Evolutionary conservation across 30 jellyfish, hydroid and myxozoan species (phyloP).

Genomic region (Phacellophora camtschatica): DNA sequence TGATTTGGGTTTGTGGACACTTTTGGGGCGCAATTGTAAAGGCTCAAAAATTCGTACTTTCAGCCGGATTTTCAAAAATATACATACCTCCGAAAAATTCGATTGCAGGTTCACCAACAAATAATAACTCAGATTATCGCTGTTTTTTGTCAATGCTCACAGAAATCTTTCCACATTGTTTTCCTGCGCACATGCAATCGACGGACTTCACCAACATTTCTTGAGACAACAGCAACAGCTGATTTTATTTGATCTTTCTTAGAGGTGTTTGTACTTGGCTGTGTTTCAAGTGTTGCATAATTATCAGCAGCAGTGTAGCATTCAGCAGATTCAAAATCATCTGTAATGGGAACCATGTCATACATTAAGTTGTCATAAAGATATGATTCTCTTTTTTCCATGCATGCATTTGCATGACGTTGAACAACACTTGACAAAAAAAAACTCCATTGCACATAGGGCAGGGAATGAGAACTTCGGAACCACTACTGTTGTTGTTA

Average conservation of each 20-base stretch:
- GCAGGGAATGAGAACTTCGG: neutral
- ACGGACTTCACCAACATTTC: neutral
- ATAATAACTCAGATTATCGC: neutral
- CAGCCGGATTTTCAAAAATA: too few relatives aligned
- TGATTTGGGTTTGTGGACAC: too few relatives aligned
- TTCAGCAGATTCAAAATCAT: too few relatives aligned
- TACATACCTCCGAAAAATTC: neutral
- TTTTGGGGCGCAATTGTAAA: too few relatives aligned
- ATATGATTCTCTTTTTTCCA: neutral
- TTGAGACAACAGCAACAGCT: neutral
- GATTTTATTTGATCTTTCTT: too few relatives aligned
- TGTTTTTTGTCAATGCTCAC: neutral
- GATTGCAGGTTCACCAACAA: neutral
- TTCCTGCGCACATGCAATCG: neutral
- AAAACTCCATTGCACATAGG: conserved; percentile 4
- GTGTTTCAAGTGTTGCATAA: too few relatives aligned
- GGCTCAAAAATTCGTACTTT: too few relatives aligned
- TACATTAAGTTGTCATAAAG: neutral
- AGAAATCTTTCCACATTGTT: neutral
- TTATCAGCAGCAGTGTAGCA: too few relatives aligned
- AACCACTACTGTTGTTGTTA: neutral
- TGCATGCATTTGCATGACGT: neutral
- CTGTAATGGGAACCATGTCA: neutral
- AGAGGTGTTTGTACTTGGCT: too few relatives aligned
- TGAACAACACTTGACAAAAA: neutral